A percentile compares a stretch with the other conserved stretches of the same genome.
Conservation (phyloP, 2,888 invertebrate genomes). For the Phlogophora meticulosa region DNA sequence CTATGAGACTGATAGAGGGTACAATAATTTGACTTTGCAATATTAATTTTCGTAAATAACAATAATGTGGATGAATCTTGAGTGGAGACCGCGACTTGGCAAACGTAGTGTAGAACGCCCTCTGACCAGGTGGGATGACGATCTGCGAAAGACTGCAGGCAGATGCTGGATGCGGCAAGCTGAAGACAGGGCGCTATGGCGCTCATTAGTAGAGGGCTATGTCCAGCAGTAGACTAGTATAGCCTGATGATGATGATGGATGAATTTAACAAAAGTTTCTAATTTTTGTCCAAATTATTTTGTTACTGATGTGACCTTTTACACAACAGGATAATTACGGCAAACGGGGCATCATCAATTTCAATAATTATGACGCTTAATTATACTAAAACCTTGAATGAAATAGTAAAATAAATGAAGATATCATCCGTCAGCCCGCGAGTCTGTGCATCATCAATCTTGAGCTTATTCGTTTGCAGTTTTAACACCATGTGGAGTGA, state of each 20-base stretch:
- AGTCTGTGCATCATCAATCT: conserved; percentile 49
- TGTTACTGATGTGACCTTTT: background rate
- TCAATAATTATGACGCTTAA: conserved; percentile 43
- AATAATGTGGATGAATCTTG: no score
- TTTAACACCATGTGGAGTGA: conserved; percentile 19
- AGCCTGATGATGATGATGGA: no score
- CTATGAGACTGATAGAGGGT: background rate
- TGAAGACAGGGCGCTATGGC: no score
- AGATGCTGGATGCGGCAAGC: no score
- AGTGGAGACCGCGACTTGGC: no score
- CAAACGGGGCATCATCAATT: conserved; percentile 45
- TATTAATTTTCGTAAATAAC: no score
- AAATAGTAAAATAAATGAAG: conserved; percentile 46
- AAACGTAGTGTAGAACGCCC: no score
- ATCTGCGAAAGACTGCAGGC: no score
- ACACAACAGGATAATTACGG: conserved; percentile 17
- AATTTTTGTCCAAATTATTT: background rate
- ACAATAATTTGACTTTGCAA: background rate
- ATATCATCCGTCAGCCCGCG: conserved; percentile 37
- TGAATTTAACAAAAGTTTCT: no score
- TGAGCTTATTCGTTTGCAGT: conserved; percentile 36
- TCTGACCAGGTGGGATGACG: no score
- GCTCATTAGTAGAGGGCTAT: no score
- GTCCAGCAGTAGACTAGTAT: no score
- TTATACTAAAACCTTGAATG: conserved; percentile 53